phyloP scores from a whole-genome alignment of 2,888 invertebrate genomes.

The Ochropleura plecta region DNA sequence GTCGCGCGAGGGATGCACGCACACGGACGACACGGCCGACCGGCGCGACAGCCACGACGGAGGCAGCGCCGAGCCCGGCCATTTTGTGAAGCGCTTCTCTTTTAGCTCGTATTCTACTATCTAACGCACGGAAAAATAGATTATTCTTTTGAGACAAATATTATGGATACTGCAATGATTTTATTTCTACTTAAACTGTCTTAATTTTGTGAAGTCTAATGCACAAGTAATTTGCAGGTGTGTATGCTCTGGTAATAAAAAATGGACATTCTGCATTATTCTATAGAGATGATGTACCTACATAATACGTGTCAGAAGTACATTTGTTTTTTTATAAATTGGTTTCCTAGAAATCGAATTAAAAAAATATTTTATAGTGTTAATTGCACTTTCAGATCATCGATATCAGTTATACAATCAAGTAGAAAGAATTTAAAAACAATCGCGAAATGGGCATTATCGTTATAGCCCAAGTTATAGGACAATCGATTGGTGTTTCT shows the following conservation, averaged over 20 bases:
- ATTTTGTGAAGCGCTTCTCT: slow-evolving; percentile 91
- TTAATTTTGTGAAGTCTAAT: not conserved
- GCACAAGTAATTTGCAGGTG: not conserved
- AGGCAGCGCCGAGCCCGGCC: slow-evolving; percentile 91
- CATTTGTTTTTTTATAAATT: not conserved
- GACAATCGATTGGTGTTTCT: not conserved
- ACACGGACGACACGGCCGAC: slow-evolving; percentile 91
- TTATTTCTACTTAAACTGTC: not conserved
- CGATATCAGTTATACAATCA: not conserved
- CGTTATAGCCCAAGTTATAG: not conserved
- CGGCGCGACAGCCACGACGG: slow-evolving; percentile 90
- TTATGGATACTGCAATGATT: not conserved
- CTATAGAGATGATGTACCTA: not conserved
- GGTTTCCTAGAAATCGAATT: not conserved
- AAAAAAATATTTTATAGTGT: not conserved
- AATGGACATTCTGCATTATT: not conserved
- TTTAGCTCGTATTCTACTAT: slow-evolving; percentile 94
- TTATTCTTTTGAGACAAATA: not conserved
- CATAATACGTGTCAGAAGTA: too few relatives aligned
- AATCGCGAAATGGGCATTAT: not conserved
- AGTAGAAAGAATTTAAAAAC: not conserved
- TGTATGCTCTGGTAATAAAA: not conserved
- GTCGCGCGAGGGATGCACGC: slow-evolving; percentile 91
- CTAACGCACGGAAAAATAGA: slow-evolving; percentile 83
- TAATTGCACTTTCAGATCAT: not conserved